phyloP scores from a whole-genome alignment of 92 coral and sea anemone species.

The Actinostola sp. region DNA sequence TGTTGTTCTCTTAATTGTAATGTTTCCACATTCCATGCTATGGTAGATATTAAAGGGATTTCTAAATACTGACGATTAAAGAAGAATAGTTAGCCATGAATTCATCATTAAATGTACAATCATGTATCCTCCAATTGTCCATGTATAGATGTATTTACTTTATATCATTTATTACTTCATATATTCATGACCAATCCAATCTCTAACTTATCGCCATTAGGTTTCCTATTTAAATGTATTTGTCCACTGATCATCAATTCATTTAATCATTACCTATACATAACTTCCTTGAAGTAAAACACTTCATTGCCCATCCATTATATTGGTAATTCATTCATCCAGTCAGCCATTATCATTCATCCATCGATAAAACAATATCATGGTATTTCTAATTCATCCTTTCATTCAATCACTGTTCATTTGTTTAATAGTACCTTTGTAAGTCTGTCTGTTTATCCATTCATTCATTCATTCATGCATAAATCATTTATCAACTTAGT shows the following conservation, averaged over 20 bases:
- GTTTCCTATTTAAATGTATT: no score
- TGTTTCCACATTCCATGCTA: slow-evolving; percentile 82
- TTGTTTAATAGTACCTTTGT: not conserved
- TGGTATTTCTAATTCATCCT: no score
- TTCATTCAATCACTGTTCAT: not conserved
- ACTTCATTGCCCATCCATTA: not conserved
- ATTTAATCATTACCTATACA: no score
- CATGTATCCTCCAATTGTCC: no score
- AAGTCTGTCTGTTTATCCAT: not conserved
- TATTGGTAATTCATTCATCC: not conserved
- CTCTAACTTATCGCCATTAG: no score
- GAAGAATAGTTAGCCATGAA: not conserved
- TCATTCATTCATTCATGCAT: no score
- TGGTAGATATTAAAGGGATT: slow-evolving; percentile 62
- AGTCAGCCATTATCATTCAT: not conserved
- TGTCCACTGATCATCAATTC: no score
- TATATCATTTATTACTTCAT: no score
- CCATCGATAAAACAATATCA: no score
- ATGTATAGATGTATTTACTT: not conserved
- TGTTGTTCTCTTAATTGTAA: slow-evolving; percentile 57
- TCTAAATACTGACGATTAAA: slow-evolving; percentile 49
- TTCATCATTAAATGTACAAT: not conserved
- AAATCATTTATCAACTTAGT: no score
- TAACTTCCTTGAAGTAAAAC: no score
- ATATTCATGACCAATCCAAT: no score